A percentile compares a stretch with the other conserved stretches of the same genome.
These are phyloP conservation scores for Styela plicata DNA, from an alignment of 23 tunicate genomes.

Conservation along the genomic window DNA sequence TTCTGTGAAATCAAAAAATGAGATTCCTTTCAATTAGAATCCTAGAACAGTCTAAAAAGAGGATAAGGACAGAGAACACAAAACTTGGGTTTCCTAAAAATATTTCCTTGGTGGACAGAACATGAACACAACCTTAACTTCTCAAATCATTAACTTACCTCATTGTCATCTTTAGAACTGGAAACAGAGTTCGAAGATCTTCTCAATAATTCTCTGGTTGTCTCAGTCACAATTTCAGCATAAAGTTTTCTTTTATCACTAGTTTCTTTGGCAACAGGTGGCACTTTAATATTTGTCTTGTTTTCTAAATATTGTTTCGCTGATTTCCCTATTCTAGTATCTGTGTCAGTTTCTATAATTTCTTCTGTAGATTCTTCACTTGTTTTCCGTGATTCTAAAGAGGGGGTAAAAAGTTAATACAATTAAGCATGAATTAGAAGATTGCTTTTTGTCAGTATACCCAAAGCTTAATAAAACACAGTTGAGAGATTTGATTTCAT, in stretches of 20 bases:
- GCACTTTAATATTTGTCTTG: not conserved
- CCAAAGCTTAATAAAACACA: too few species aligned
- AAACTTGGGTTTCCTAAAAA: too few species aligned
- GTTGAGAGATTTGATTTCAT: too few species aligned
- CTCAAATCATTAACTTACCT: not conserved
- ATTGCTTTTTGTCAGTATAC: not conserved
- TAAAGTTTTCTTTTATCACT: not conserved
- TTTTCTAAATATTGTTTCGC: not conserved
- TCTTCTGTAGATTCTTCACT: too few species aligned
- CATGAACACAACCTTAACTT: not conserved
- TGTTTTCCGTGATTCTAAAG: too few species aligned
- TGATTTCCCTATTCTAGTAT: not conserved
- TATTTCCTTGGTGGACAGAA: not conserved
- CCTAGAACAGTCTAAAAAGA: too few species aligned
- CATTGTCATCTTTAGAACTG: conserved; percentile 9
- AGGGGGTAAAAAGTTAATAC: too few species aligned
- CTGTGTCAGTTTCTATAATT: not conserved
- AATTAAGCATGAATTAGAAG: too few species aligned
- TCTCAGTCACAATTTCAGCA: not conserved
- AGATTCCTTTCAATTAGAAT: too few species aligned
- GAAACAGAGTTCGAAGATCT: conserved; percentile 17
- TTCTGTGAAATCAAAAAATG: too few species aligned
- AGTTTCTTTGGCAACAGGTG: not conserved
- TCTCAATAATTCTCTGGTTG: conserved; percentile 4
- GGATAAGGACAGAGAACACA: too few species aligned